A percentile compares a stretch with the other conserved stretches of the same genome.
Conservation (phyloP, 2,113 vertebrate genomes). For the Uropsilus gracilis region DNA sequence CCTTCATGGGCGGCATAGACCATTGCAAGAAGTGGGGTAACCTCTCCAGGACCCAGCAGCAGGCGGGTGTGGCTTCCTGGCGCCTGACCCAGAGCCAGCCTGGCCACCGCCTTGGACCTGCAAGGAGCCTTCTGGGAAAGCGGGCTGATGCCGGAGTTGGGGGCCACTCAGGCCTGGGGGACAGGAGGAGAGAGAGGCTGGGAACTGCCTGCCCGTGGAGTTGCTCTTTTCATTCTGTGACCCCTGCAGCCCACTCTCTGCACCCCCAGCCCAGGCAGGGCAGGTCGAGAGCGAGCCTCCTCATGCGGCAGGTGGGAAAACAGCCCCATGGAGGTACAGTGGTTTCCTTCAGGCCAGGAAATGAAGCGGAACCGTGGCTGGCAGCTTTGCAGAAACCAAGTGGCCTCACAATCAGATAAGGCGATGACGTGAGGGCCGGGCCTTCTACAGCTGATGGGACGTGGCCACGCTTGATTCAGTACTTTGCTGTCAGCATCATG, state of each 20-base stretch:
- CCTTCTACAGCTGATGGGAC: too few relatives aligned
- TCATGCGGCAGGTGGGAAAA: neutral
- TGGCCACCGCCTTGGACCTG: neutral
- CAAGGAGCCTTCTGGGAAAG: neutral
- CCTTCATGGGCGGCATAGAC: neutral
- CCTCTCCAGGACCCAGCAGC: neutral
- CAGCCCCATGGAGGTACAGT: rapidly evolving
- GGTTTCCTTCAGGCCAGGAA: neutral
- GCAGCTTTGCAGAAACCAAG: neutral
- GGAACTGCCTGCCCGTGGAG: rapidly evolving
- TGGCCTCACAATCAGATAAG: too few relatives aligned
- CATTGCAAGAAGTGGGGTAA: neutral
- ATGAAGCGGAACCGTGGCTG: neutral
- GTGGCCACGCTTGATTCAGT: neutral
- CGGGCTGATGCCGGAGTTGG: neutral
- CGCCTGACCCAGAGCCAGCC: neutral
- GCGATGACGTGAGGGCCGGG: too few relatives aligned
- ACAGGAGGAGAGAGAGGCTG: neutral
- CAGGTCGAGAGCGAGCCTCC: neutral
- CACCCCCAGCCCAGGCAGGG: neutral
- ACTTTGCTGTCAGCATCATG: neutral
- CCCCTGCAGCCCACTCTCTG: neutral
- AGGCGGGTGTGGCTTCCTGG: neutral
- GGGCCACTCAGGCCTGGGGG: neutral
- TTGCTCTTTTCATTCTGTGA: rapidly evolving